Base-by-base conservation (phyloP, 2,797 vertebrate species). In the Synaphobranchus kaupii region DNA sequence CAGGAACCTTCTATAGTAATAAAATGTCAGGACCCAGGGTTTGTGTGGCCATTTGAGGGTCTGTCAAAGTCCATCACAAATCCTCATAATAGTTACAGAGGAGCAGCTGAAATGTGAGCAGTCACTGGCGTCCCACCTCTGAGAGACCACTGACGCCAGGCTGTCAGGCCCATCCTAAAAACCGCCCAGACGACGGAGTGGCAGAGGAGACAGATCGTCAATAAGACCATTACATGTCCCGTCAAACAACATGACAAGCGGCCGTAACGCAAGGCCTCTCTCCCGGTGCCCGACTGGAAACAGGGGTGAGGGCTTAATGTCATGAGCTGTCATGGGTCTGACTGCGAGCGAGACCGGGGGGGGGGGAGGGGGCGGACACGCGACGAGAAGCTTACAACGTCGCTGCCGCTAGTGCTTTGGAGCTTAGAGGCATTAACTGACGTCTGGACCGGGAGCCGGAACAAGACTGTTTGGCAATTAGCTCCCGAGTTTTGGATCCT, bases 141-240 rank as follows among this genome's bases (percentile, higher is more conserved):
- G 50, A 39, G 48, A 17, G 54, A 83, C 52, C 15, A 13, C 48
- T 48, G 44, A n/a, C 54, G 25, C 48, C 34, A 66, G 39, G 34
- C 84, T 84, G 84, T 84, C 84, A 60, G 25, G 13, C 34, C 15
- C 34, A 34, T 47, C 58, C 39, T 56, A 39, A 28, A 44, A 39
- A 58, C 28, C 31, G 25, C 58, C 39, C 34, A 10, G 84, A 66
- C 39, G 34, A 13, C 82, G 60, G 76, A 82, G 56, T 78, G 76
- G 78, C 63, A 85, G 68, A 66, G 66, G 83, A 82, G 91, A 90
- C 91, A 90, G 88, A 83, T 91, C n/a, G 54, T 90, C 90, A 90
- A 90, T 90, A 90, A 82, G 52, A 15, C 88, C 78, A 90, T 90
- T 90, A 90, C 90, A 87, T 85, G 58, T 86, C 88, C 78, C 89